Evolutionary conservation across 2,888 invertebrate genomes (phyloP).

Genomic region (Abscondita cerata): DNA sequence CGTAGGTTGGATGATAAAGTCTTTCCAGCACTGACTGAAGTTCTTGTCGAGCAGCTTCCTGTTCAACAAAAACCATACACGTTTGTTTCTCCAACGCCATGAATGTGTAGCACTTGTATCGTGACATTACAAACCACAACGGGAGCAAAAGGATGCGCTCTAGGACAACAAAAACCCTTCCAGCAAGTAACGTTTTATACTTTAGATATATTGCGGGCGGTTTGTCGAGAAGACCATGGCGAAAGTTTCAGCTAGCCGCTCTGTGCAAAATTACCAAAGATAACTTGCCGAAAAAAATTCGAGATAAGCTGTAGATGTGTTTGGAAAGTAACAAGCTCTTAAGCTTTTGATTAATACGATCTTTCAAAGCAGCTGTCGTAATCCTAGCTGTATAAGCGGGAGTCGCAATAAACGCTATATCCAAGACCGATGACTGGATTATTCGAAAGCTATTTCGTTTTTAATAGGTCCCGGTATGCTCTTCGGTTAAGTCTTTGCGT

Average conservation of each 20-base stretch:
- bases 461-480: slow-evolving; percentile 37
- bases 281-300: not conserved
- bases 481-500: slow-evolving; percentile 36
- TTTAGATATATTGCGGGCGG: slow-evolving; percentile 49
- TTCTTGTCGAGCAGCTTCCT: slow-evolving; percentile 20
- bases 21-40: slow-evolving; percentile 17
- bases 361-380: slow-evolving; percentile 35
- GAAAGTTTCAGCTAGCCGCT: not conserved
- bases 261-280: not conserved
- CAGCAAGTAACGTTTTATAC: slow-evolving; percentile 51
- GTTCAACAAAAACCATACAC: slow-evolving; percentile 32
- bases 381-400: slow-evolving; percentile 31
- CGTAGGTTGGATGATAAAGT: slow-evolving; percentile 33
- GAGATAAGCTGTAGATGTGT: not conserved
- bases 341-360: slow-evolving; percentile 36
- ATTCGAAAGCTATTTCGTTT: slow-evolving; percentile 38
- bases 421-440: slow-evolving; percentile 34
- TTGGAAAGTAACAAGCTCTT: slow-evolving; percentile 27
- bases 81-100: slow-evolving; percentile 41
- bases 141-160: slow-evolving; percentile 48
- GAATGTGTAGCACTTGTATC: slow-evolving; percentile 48
- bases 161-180: slow-evolving; percentile 49
- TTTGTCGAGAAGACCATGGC: slow-evolving; percentile 29
- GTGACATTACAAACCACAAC: slow-evolving; percentile 49
- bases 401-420: slow-evolving; percentile 32